These are phyloP conservation scores for Alcedo atthis DNA, from an alignment of 2,797 vertebrate species.

Conservation along the genomic window DNA sequence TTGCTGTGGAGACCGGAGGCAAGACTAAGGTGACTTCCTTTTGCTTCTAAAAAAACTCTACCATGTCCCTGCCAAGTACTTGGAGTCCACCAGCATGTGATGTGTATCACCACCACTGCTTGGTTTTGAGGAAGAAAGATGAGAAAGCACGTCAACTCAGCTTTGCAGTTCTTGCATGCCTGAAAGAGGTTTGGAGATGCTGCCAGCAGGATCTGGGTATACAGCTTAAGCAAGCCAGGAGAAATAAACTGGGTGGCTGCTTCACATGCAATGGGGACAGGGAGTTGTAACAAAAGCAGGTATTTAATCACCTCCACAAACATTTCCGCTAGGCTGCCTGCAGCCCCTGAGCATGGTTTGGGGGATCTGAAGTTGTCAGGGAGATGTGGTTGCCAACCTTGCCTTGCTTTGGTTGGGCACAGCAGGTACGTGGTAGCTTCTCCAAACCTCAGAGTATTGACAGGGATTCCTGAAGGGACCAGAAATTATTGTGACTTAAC, in stretches of 20 bases:
- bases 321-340: neutral
- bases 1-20: neutral
- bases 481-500: neutral
- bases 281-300: too few species aligned
- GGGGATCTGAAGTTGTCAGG: accelerated
- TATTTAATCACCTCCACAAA: neutral
- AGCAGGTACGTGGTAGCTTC: neutral
- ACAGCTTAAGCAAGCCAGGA: too few species aligned
- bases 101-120: accelerated
- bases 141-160: accelerated
- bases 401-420: accelerated
- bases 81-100: neutral
- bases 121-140: neutral
- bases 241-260: too few species aligned
- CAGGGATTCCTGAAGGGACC: neutral
- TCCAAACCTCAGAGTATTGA: accelerated
- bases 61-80: accelerated
- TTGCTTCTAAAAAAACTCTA: neutral
- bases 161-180: neutral
- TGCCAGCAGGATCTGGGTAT: neutral
- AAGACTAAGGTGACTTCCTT: neutral
- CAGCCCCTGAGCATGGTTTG: neutral
- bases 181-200: neutral
- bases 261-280: too few species aligned
- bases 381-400: accelerated